phyloP scores from a whole-genome alignment of 2,113 vertebrate species.

The Crotalus horridus region DNA sequence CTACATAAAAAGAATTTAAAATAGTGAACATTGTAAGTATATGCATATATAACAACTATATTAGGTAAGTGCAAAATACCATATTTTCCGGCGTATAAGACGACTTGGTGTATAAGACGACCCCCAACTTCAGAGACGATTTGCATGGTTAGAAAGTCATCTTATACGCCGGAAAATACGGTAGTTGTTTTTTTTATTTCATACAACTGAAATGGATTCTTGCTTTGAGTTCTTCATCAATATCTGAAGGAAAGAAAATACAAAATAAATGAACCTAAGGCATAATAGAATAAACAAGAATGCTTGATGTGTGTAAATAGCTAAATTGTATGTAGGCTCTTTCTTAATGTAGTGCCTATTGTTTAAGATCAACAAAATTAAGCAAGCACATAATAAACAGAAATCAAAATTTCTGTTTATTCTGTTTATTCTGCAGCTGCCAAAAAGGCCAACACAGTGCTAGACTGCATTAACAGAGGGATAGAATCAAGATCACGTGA shows the following conservation, averaged over 20 bases:
- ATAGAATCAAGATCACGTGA: no score
- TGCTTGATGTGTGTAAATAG: not conserved
- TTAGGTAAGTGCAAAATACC: not conserved
- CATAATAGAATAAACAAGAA: not conserved
- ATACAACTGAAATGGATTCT: not conserved
- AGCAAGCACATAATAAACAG: not conserved
- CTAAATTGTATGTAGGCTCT: not conserved
- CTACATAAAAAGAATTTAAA: not conserved
- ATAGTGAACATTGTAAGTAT: not conserved
- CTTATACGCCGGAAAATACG: no score
- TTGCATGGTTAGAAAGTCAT: no score
- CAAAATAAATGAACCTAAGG: not conserved
- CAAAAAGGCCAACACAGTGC: no score
- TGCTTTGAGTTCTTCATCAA: not conserved
- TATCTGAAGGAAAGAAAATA: not conserved
- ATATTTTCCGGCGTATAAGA: no score
- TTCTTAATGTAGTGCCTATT: not conserved
- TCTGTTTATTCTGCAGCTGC: no score
- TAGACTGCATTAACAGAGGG: no score
- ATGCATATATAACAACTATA: not conserved
- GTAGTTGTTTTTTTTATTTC: not conserved
- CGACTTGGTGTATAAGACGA: no score
- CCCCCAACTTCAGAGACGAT: no score
- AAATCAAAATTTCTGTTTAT: not conserved
- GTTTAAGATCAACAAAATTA: not conserved